Evolutionary conservation across 2,888 invertebrate genomes (phyloP).

Genomic region (Aphelenchoides bicaudatus): DNA sequence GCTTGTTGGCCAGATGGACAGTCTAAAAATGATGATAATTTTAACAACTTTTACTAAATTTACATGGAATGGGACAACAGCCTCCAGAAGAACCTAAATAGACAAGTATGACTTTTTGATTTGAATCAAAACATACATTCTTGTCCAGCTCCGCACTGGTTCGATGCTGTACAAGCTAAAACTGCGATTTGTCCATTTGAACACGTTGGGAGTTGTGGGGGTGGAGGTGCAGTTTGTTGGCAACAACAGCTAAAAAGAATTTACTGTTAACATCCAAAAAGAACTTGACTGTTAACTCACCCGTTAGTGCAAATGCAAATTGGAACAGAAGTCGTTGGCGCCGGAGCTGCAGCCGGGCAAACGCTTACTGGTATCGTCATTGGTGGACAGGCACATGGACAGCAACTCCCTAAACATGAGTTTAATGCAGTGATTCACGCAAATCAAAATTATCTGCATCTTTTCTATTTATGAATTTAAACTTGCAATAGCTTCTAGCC

Average conservation of each 20-base stretch:
- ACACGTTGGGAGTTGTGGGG: slow-evolving; percentile 42
- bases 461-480: too few species aligned
- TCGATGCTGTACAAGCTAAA: slow-evolving; percentile 33
- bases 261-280: slow-evolving; percentile 1
- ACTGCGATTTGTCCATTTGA: slow-evolving; percentile 43
- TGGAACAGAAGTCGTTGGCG: slow-evolving; percentile 8
- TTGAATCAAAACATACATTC: too few species aligned
- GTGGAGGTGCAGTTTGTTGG: neutral
- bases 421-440: too few species aligned
- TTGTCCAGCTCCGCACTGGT: slow-evolving; percentile 30
- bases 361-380: slow-evolving; percentile 34
- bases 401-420: slow-evolving; percentile 56
- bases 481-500: too few species aligned
- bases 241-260: neutral
- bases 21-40: slow-evolving; percentile 28
- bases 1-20: slow-evolving; percentile 55
- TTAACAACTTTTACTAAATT: neutral
- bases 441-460: too few species aligned
- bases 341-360: slow-evolving; percentile 23
- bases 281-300: slow-evolving; percentile 6
- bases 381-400: slow-evolving; percentile 49
- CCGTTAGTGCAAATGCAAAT: slow-evolving; percentile 6
- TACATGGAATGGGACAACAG: slow-evolving; percentile 45
- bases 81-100: slow-evolving; percentile 49
- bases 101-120: neutral